Percentiles rank a stretch among this genome's conserved stretches.
Conservation (phyloP, 2,797 vertebrate genomes). For the Chelonia mydas region DNA sequence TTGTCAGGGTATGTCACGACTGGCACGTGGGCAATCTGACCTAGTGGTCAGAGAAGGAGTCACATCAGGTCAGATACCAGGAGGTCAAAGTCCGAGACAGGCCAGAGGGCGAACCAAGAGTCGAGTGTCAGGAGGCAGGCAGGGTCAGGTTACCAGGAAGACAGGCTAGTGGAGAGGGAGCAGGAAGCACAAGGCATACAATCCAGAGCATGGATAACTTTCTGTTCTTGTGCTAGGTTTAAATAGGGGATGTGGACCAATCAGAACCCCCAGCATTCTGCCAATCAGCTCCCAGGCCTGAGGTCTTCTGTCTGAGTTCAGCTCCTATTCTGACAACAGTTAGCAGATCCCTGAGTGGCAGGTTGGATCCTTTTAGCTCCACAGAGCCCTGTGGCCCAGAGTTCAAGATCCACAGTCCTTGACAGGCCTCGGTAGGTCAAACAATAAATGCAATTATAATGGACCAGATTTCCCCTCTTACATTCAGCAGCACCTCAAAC, state of each 20-base stretch:
- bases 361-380: neutral
- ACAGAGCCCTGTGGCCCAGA: neutral
- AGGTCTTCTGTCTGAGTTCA: neutral
- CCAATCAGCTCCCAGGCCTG: neutral
- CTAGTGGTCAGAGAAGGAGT: neutral
- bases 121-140: neutral
- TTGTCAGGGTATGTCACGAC: neutral
- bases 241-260: neutral
- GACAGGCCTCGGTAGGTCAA: neutral
- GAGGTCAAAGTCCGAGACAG: neutral
- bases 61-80: neutral
- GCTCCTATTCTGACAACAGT: neutral
- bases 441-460: neutral
- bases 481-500: neutral
- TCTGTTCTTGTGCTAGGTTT: neutral
- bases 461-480: neutral
- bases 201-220: neutral
- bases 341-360: neutral
- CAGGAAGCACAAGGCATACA: neutral
- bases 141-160: neutral
- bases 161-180: neutral
- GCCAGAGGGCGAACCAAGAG: neutral
- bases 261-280: neutral
- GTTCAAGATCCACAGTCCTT: neutral
- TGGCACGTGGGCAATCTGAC: too few relatives aligned